Conservation (phyloP, 2,113 vertebrate genomes). For the Cichladusa arquata region DNA sequence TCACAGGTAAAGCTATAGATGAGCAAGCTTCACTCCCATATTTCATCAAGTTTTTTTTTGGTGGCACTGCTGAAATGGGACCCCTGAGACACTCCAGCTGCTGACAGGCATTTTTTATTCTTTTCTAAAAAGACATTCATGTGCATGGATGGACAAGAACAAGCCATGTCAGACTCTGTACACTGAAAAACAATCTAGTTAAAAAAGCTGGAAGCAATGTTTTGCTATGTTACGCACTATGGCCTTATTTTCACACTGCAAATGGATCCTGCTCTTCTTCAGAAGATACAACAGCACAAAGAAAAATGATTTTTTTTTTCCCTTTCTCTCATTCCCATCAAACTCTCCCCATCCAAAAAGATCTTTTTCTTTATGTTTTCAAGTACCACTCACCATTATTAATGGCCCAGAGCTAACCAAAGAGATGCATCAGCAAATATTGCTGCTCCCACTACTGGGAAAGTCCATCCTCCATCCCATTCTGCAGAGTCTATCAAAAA, state of each 20-base stretch:
- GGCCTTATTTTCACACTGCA: background rate
- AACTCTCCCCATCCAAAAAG: background rate
- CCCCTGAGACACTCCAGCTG: background rate
- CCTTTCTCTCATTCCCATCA: background rate
- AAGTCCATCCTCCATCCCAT: background rate
- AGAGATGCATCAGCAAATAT: background rate
- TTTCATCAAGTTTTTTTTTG: background rate
- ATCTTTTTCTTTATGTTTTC: background rate
- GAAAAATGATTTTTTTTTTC: background rate
- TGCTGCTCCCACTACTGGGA: background rate
- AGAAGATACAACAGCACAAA: background rate
- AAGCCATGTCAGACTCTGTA: background rate
- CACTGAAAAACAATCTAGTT: background rate
- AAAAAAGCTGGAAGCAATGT: background rate
- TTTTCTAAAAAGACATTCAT: background rate
- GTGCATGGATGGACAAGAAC: background rate
- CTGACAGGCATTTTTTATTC: background rate
- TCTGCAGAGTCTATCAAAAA: background rate
- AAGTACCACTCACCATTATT: background rate
- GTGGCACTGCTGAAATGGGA: background rate
- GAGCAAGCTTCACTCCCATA: fast-evolving
- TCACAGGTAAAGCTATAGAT: background rate
- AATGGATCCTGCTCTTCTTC: background rate
- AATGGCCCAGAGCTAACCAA: background rate
- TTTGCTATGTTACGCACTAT: background rate